Evolutionary conservation across 2,113 vertebrate species (phyloP), one percentile per base, ranked within the genome.

Genomic region (Halichoerus grypus): DNA sequence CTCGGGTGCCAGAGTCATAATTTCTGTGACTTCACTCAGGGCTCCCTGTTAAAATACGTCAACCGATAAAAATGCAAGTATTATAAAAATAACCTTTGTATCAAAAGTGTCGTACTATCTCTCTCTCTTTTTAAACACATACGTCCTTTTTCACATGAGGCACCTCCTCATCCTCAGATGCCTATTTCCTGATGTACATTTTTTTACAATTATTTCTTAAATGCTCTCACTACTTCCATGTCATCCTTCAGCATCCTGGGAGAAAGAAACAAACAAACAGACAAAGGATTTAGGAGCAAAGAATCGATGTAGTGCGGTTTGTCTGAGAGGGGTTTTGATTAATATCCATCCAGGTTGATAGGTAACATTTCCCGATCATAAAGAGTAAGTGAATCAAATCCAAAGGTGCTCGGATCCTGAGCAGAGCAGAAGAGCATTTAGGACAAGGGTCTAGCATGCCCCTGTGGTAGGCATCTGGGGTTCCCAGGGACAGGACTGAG

Each of bases 1-100:
- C 97, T 98, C 92, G 1, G 83, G 86, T 98, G 97, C 97, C 3
- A 0, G 97, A 98, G 98, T 97, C 98, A 95, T 98, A 98, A 98
- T 99, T 99, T 99, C 97, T 98, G 98, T 92, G 97, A 98, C 98
- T 98, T 98, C 97, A 98, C 98, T 98, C 98, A 98, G 93, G 97
- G 97, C 93, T 98, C 97, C 97, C 96, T 91, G 98, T 98, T 98
- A 98, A 99, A 99, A 98, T 97, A 97, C 59, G 96, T 98, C 97
- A 97, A 98, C 97, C 9, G 97, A 99, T 99, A 99, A 99, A 99
- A 99, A 98, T 96, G 98, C 98, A 98, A 98, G 98, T 92, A 97
- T 98, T 98, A 98, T 98, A 98, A 98, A 98, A 98, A 99, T 98
- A 98, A 98, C 98, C 98, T 99, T 97, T 98, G 97, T 95, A 98